Conservation (phyloP, 2,888 invertebrate genomes). For the Cerastis rubricosa region DNA sequence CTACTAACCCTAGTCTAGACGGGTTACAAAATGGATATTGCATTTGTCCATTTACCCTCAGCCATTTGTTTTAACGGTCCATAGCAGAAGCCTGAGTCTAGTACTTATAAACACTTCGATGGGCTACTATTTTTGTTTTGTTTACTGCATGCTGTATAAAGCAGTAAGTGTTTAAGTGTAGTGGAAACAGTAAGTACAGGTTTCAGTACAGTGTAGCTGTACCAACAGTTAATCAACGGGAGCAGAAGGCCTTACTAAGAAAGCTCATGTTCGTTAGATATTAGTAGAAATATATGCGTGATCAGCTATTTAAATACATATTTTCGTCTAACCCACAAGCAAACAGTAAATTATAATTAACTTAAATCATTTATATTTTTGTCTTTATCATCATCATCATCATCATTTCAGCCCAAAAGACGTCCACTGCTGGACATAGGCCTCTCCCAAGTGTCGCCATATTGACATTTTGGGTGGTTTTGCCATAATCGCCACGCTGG, state of each 20-base stretch:
- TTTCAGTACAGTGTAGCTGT: not conserved
- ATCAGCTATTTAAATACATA: too few species aligned
- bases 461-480: too few species aligned
- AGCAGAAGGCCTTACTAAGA: not conserved
- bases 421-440: too few species aligned
- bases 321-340: too few species aligned
- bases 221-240: not conserved
- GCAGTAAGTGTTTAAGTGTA: not conserved
- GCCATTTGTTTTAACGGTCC: not conserved
- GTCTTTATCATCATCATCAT: too few species aligned
- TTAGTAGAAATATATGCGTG: too few species aligned
- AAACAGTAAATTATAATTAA: too few species aligned
- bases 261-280: too few species aligned
- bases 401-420: too few species aligned
- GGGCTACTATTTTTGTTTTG: not conserved
- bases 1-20: not conserved
- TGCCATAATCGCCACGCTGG: too few species aligned
- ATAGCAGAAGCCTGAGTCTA: not conserved
- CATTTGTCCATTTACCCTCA: not conserved
- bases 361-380: too few species aligned
- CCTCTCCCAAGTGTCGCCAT: too few species aligned
- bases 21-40: not conserved
- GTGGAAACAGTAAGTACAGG: not conserved
- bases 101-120: not conserved
- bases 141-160: not conserved